Evolutionary conservation across 2,113 vertebrate genomes (phyloP).

Genomic region (Tamias sibiricus): DNA sequence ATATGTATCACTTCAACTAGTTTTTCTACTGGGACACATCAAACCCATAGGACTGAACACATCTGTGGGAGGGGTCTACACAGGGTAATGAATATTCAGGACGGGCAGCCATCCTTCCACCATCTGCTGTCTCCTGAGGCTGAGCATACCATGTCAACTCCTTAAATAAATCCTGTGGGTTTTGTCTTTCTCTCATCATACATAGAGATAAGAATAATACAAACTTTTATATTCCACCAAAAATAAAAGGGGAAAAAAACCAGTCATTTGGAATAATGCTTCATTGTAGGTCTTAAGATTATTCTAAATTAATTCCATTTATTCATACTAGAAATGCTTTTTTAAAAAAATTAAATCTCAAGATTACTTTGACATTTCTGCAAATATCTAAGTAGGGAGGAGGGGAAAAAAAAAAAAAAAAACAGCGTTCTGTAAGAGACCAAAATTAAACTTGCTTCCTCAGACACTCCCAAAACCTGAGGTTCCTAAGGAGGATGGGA

Average conservation of each 20-base stretch:
- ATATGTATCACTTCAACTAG: background rate
- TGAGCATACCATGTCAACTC: background rate
- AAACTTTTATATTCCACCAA: background rate
- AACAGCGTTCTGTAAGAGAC: background rate
- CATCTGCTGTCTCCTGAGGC: background rate
- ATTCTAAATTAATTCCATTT: slow-evolving; percentile 29
- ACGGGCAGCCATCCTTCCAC: background rate
- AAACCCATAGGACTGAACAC: background rate
- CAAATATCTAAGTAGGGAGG: background rate
- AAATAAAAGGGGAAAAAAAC: background rate
- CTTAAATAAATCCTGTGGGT: background rate
- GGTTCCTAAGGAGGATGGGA: background rate
- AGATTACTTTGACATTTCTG: background rate
- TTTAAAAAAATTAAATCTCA: background rate
- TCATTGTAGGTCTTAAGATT: background rate
- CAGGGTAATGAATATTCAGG: background rate
- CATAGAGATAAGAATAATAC: background rate
- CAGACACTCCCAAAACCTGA: background rate
- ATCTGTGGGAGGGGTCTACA: background rate
- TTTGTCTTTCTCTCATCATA: background rate
- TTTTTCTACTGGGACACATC: background rate
- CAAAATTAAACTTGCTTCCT: background rate
- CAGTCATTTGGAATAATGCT: background rate
- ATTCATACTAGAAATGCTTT: background rate
- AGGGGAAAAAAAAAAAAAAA: slow-evolving; percentile 2